Percentiles rank a stretch among this genome's conserved stretches.
Evolutionary conservation across 2,888 invertebrate genomes (phyloP).

Genomic region (Xestia c-nigrum): DNA sequence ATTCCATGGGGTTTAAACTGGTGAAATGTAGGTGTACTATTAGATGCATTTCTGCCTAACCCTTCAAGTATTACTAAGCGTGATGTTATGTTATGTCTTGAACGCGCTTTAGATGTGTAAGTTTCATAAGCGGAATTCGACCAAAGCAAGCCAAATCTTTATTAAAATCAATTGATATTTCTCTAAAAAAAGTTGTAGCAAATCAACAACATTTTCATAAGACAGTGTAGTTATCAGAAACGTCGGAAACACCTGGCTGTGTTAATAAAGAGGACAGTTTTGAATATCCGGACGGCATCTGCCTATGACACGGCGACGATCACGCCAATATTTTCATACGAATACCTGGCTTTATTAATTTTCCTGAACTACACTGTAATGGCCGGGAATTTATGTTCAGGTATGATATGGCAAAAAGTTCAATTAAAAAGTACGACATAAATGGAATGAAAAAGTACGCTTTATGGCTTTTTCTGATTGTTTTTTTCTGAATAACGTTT

Average conservation of each 20-base stretch:
- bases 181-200: slow-evolving; percentile 24
- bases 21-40: too few species aligned
- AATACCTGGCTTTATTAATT: slow-evolving; percentile 52
- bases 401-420: neutral
- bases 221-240: slow-evolving; percentile 60
- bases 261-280: slow-evolving; percentile 73
- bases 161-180: slow-evolving; percentile 1
- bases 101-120: neutral
- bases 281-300: slow-evolving; percentile 73
- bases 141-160: neutral
- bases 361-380: slow-evolving; percentile 41
- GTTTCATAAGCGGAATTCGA: neutral
- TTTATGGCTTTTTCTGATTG: neutral
- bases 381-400: slow-evolving; percentile 30
- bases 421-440: slow-evolving; percentile 1
- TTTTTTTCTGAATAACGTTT: neutral
- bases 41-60: too few species aligned
- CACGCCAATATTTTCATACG: slow-evolving; percentile 58
- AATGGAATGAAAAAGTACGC: neutral
- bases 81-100: neutral
- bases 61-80: too few species aligned
- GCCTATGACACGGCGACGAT: slow-evolving; percentile 64
- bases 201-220: slow-evolving; percentile 60
- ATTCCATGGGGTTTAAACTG: too few species aligned
- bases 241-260: slow-evolving; percentile 71